These are phyloP conservation scores for Chauna torquata DNA, from an alignment of 2,113 vertebrate genomes.

Conservation along the genomic window DNA sequence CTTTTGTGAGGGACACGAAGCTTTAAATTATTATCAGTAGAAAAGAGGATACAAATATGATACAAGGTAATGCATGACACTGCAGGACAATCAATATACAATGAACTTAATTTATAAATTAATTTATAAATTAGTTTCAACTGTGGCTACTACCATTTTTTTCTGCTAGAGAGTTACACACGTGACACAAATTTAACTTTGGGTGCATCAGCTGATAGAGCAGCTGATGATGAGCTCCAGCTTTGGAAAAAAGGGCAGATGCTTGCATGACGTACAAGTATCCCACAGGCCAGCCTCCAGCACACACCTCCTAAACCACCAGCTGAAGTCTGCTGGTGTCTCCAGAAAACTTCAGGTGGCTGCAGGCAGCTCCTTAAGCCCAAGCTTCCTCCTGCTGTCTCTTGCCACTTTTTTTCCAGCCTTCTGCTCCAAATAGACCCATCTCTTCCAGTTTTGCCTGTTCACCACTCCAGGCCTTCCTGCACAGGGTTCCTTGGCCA, in stretches of 20 bases:
- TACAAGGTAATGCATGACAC: not conserved
- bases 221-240: not conserved
- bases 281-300: not conserved
- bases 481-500: not conserved
- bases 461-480: not conserved
- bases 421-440: not conserved
- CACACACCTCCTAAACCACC: fast-evolving
- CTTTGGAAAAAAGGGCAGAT: not conserved
- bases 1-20: not conserved
- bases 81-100: not conserved
- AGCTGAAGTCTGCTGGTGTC: fast-evolving
- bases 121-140: not conserved
- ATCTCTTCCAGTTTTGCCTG: not conserved
- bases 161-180: not conserved
- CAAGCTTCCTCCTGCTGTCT: not conserved
- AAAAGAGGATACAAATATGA: not conserved
- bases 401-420: not conserved
- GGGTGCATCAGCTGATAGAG: not conserved
- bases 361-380: not conserved
- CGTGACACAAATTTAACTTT: not conserved
- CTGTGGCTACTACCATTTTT: not conserved
- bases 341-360: not conserved
- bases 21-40: not conserved
- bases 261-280: not conserved
- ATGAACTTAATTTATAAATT: not conserved